Evolutionary conservation across 2,113 vertebrate species (phyloP).

Genomic region (Coturnix japonica): DNA sequence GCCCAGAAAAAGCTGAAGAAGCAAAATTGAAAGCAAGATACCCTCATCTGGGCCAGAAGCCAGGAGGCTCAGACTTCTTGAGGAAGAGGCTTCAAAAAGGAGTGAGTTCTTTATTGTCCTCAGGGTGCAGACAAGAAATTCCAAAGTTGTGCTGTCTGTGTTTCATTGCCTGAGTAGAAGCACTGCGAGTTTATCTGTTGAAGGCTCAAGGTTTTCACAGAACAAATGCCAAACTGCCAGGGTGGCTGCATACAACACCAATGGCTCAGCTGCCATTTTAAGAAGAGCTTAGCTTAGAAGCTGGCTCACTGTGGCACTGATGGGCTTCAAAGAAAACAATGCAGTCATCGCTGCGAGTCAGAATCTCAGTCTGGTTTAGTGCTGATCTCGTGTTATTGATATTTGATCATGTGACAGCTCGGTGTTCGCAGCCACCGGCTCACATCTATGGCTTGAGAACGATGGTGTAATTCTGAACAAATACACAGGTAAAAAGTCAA

Average conservation of each 20-base stretch:
- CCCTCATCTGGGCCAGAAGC: slow-evolving; percentile 93
- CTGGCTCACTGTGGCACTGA: not conserved
- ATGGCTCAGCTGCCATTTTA: not conserved
- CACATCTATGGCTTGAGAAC: not conserved
- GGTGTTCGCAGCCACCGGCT: not conserved
- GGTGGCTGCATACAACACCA: not conserved
- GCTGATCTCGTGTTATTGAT: not conserved
- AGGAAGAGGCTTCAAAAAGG: slow-evolving; percentile 97
- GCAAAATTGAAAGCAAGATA: slow-evolving; percentile 96
- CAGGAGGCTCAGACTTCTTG: slow-evolving; percentile 95
- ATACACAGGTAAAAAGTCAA: not conserved
- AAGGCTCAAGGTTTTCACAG: not conserved
- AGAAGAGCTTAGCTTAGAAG: not conserved
- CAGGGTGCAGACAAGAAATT: not conserved
- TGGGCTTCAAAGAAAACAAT: not conserved
- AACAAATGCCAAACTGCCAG: not conserved
- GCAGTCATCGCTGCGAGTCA: not conserved
- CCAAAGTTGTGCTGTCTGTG: not conserved
- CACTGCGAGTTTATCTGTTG: not conserved
- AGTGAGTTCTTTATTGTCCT: slow-evolving; percentile 81
- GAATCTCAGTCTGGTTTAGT: not conserved
- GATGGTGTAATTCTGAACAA: not conserved
- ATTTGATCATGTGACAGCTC: not conserved
- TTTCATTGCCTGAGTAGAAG: not conserved
- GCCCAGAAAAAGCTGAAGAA: slow-evolving; percentile 95